Evolutionary conservation across 2,113 vertebrate species (phyloP).

Genomic region (Pithys albifrons): DNA sequence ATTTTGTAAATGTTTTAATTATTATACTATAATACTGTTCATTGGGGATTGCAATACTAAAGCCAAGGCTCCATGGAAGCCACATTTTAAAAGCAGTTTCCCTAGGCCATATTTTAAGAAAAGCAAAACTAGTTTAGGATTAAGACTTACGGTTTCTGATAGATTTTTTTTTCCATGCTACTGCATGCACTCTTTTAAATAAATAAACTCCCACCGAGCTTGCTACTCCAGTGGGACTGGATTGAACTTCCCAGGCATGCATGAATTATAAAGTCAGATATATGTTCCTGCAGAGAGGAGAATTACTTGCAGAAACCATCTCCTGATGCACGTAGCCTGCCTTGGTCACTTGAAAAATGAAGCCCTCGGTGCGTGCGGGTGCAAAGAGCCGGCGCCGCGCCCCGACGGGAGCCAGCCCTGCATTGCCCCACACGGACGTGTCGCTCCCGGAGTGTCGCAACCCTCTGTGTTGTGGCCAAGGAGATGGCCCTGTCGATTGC

Average conservation of each 20-base stretch:
- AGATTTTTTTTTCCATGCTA: constrained; percentile 45
- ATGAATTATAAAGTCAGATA: constrained; percentile 44
- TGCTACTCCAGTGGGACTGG: constrained; percentile 57
- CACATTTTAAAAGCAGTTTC: constrained; percentile 1
- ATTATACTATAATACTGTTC: constrained; percentile 4
- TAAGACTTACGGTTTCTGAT: constrained; percentile 10
- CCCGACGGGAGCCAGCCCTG: not conserved
- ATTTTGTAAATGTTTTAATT: constrained; percentile 63
- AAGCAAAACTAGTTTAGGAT: constrained; percentile 12
- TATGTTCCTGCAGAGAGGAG: not conserved
- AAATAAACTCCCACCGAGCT: constrained; percentile 59
- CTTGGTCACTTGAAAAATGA: not conserved
- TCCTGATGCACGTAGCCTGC: not conserved
- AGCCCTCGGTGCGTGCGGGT: not conserved
- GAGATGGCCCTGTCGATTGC: not conserved
- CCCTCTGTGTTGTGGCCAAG: not conserved
- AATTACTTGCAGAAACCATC: not conserved
- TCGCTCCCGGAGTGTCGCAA: not conserved
- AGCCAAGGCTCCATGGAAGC: not conserved
- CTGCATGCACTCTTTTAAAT: constrained; percentile 46
- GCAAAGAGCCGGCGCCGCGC: not conserved
- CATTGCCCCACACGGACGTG: not conserved
- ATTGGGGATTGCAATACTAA: not conserved
- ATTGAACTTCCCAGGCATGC: constrained; percentile 53
- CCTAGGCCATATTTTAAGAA: not conserved